These are phyloP conservation scores for Desmodus rotundus DNA, from an alignment of 2,113 vertebrate genomes.

Conservation along the genomic window DNA sequence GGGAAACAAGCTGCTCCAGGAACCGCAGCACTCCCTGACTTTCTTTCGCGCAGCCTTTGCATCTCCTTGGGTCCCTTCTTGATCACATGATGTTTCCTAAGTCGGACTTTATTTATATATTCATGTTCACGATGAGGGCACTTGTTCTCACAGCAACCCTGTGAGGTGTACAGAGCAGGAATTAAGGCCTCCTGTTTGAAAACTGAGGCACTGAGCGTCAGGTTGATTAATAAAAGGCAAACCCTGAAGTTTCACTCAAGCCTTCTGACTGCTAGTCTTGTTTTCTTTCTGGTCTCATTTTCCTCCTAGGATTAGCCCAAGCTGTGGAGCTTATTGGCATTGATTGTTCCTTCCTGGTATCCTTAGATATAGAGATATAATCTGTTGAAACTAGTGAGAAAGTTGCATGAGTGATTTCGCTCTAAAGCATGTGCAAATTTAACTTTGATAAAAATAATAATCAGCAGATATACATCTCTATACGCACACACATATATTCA, in stretches of 20 bases:
- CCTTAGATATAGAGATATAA: neutral
- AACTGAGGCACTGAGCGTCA: neutral
- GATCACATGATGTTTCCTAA: neutral
- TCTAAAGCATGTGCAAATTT: neutral
- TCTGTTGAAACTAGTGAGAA: neutral
- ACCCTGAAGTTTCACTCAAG: neutral
- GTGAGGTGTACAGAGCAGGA: neutral
- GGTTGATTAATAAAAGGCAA: neutral
- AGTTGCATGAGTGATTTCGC: neutral
- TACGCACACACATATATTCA: neutral
- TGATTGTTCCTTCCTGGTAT: neutral
- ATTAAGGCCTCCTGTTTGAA: neutral
- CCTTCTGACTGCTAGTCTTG: neutral
- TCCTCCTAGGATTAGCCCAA: neutral
- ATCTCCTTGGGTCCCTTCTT: neutral
- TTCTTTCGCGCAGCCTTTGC: neutral
- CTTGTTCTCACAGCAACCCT: neutral
- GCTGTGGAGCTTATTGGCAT: neutral
- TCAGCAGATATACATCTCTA: neutral
- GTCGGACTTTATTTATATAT: neutral
- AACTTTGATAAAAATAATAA: constrained; percentile 33
- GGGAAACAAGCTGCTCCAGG: neutral
- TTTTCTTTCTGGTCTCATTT: neutral
- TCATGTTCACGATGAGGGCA: neutral
- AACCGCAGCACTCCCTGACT: neutral